These are phyloP conservation scores for Deroplatys truncata DNA, from an alignment of 2,888 invertebrate genomes.

Conservation along the genomic window DNA sequence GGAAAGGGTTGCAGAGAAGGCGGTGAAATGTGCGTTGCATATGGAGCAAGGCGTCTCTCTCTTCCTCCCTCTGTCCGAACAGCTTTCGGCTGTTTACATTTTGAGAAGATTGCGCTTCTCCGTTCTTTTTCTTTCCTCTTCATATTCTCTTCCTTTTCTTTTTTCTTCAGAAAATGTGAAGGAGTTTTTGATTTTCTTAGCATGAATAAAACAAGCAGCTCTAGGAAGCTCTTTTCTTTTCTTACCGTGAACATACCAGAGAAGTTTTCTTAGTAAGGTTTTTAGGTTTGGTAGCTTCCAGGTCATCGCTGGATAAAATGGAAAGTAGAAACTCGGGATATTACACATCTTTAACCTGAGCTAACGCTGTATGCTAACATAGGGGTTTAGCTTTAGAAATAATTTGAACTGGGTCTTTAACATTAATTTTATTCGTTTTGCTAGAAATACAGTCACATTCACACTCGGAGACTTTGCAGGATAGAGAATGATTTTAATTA, in stretches of 20 bases:
- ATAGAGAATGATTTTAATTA: too few relatives aligned
- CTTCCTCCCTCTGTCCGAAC: not conserved
- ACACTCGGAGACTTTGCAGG: too few relatives aligned
- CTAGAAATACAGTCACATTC: too few relatives aligned
- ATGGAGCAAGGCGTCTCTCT: not conserved
- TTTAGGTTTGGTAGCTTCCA: not conserved
- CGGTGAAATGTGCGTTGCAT: constrained; percentile 19
- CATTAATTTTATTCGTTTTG: too few relatives aligned
- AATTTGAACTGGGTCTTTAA: too few relatives aligned
- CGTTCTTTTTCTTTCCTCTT: not conserved
- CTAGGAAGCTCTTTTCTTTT: not conserved
- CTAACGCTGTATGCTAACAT: too few relatives aligned
- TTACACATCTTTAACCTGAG: too few relatives aligned
- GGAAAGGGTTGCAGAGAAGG: not conserved
- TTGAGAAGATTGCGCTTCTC: not conserved
- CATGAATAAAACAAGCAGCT: not conserved
- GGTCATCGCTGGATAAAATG: too few relatives aligned
- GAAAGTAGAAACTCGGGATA: too few relatives aligned
- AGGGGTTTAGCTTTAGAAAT: too few relatives aligned
- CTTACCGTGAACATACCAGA: not conserved
- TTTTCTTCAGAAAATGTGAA: not conserved
- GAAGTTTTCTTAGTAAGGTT: not conserved
- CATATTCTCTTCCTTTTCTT: not conserved
- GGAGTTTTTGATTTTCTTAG: not conserved
- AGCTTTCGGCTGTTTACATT: not conserved